Evolutionary conservation across 2,888 invertebrate genomes (phyloP), one percentile per base, ranked within the genome.

Genomic region (Melikaiella ostensackeni): DNA sequence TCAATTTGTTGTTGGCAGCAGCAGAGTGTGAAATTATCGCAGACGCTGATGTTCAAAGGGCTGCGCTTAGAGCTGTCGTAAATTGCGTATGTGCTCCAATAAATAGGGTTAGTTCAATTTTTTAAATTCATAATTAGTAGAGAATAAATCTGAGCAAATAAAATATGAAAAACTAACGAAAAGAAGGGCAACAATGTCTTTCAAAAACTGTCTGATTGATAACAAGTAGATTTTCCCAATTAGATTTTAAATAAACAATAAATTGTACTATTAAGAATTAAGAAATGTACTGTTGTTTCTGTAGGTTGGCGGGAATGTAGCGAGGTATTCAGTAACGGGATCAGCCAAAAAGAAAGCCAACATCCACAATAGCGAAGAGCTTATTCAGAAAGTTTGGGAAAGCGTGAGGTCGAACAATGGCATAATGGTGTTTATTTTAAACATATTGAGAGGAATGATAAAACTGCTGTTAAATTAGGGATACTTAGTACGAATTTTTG

Each of bases 61-160:
- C 98, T 0, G 98, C 99, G 0, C 92, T 99, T 1, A 95, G 96
- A 84, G 97, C 98, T 27, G 94, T 99, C 77, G 97, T 98, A 75
- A 98, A 98, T 92, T 98, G 98, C 91, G 97, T 98, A 1, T 98
- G 98, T 92, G 97, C 97, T 2, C 98, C 98, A 0, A 94, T 96
- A 16, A 95, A 95, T 81, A 93, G 96, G 91, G 96, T 97, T 90
- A 92, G 89, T 66, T 75, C 16, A 70, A 61, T 62, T 50, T 30
- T 50, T 24, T 64, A 16, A 74, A 33, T 73, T 61, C 21, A 50
- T 61, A 13, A 57, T 30, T 27, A 27, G 16, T 30, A 27, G 19
- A 30, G 8, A 27, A 16, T 59, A 27, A 59, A 27, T 9, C 7
- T 9, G 59, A 5, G 1, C 5, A 27, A 59, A 13, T 55, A 27